Evolutionary conservation across 2,113 vertebrate genomes (phyloP), one percentile per base, ranked within the genome.

Genomic region (Oncorhynchus keta): DNA sequence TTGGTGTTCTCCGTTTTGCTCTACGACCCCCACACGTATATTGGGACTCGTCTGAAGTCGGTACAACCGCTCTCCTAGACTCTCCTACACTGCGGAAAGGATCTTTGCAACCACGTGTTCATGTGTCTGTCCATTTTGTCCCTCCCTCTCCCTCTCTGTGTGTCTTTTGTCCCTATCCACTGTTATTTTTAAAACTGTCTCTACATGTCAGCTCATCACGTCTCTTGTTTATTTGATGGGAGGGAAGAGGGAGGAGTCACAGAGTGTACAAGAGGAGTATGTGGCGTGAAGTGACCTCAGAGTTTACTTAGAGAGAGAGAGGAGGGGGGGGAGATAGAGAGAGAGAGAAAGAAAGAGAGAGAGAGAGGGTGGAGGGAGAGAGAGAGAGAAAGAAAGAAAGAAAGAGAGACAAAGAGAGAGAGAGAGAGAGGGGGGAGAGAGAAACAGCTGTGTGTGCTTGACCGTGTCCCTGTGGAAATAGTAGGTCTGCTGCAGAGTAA

Each of bases 261-360:
- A 32, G 4, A 35, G 32, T 64, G 65, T 28, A 28, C 28, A 28
- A 28, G 28, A 28, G 28, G 69, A 45, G 75, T 74, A 66, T 68
- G 75, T 16, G 70, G 79, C 68, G 66, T 68, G 75, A 72, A 69
- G 78, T 85, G 75, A 85, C 77, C 76, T 85, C 72, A 79, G 70
- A 49, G 24, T 70, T 73, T 74, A 32, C 30, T 57, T 39, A 51
- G 71, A 64, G 57, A 55, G 51, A 55, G 49, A 55, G 39, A 48
- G 1, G 24, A 35, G 28, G 28, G 28, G 1, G 8, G 7, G 1
- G 7, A 9, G 35, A 39, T 2, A 39, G 35, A 39, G 7, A 2
- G 6, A 8, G 7, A 39, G 7, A 39, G 7, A 8, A 0, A 39
- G 35, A 9, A 7, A 39, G 71, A 64, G 57, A 55, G 13, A 35